A percentile compares a stretch with the other conserved stretches of the same genome.
Conservation (phyloP, 2,888 invertebrate species). For the Idaea biselata region DNA sequence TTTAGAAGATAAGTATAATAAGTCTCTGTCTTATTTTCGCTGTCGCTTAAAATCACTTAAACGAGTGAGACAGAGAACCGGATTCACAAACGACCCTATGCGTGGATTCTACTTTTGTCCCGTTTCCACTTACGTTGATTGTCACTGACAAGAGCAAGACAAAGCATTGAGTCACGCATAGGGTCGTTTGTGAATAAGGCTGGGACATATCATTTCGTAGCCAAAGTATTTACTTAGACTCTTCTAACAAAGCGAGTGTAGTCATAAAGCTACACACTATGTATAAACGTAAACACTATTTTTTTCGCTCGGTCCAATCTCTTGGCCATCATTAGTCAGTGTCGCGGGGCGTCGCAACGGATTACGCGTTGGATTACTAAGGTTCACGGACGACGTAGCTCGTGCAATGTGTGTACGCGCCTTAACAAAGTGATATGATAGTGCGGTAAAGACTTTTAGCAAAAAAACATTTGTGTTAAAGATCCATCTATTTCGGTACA, state of each 20-base stretch:
- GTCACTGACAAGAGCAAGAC: too few relatives aligned
- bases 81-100: too few relatives aligned
- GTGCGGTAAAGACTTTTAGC: background rate
- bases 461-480: background rate
- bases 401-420: background rate
- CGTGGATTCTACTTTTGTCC: too few relatives aligned
- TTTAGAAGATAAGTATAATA: background rate
- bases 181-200: too few relatives aligned
- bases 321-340: background rate
- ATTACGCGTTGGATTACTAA: background rate
- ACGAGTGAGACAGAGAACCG: too few relatives aligned
- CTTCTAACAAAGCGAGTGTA: too few relatives aligned
- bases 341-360: background rate
- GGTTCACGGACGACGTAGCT: background rate
- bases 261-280: background rate
- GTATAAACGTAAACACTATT: background rate
- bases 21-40: too few relatives aligned
- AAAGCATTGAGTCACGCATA: too few relatives aligned
- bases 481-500: background rate
- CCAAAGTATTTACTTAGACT: too few relatives aligned
- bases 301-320: background rate
- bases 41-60: too few relatives aligned
- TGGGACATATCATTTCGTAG: too few relatives aligned
- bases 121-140: too few relatives aligned
- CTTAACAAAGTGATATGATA: background rate